A percentile compares a stretch with the other conserved stretches of the same genome.
These are phyloP conservation scores for Amazona vittata DNA, from an alignment of 2,113 vertebrate genomes.

Conservation along the genomic window DNA sequence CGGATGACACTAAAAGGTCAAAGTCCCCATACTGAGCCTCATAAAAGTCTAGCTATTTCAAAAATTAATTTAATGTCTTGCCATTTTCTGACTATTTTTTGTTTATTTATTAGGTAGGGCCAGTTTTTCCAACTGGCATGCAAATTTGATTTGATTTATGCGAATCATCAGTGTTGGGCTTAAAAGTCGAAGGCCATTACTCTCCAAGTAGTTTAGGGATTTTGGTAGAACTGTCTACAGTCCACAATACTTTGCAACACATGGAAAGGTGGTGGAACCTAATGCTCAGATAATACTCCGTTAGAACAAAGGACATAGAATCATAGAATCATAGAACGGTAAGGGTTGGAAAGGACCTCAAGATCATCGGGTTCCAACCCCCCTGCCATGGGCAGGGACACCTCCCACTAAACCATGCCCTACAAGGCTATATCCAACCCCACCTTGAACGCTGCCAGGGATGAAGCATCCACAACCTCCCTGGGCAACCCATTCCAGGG, in stretches of 20 bases:
- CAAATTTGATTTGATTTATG: background rate
- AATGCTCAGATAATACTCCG: background rate
- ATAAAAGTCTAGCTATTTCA: background rate
- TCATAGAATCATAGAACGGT: background rate
- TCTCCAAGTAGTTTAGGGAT: background rate
- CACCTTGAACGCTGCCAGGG: no score
- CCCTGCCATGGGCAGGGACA: background rate
- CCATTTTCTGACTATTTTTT: background rate
- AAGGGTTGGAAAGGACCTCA: background rate
- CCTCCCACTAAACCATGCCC: no score
- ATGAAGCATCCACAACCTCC: no score
- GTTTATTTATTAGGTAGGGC: background rate
- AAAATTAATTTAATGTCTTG: background rate
- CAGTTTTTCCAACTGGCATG: background rate
- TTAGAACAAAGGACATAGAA: background rate
- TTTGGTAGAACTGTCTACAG: background rate
- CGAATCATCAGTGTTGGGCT: background rate
- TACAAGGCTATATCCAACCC: no score
- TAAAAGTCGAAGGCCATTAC: background rate
- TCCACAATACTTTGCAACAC: background rate
- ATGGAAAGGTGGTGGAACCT: background rate
- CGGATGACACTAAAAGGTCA: background rate
- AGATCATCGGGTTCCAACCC: background rate
- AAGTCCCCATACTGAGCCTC: background rate
- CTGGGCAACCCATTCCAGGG: no score